Evolutionary conservation across 2,797 vertebrate species (phyloP).

Genomic region (Salarias fasciatus): DNA sequence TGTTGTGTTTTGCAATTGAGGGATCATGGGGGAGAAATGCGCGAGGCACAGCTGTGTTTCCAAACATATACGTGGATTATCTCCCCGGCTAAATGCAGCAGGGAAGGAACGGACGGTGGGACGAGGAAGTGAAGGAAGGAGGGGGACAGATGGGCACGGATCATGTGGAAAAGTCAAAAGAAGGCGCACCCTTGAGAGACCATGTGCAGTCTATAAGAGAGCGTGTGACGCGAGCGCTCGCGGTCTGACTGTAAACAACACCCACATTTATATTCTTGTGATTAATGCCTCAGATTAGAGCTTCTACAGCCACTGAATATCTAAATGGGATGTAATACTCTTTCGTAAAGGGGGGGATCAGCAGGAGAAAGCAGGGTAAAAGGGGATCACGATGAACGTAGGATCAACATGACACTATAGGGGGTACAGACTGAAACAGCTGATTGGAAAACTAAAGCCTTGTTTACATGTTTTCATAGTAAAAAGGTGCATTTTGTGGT

Average conservation of each 20-base stretch:
- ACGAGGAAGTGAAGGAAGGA: conserved; percentile 12
- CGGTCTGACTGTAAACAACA: conserved; percentile 39
- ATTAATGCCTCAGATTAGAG: conserved; percentile 59
- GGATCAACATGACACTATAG: conserved; percentile 29
- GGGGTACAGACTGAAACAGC: conserved; percentile 3
- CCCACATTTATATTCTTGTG: conserved; percentile 47
- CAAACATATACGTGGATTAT: conserved; percentile 76
- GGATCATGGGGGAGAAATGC: conserved; percentile 60
- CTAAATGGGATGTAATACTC: conserved; percentile 37
- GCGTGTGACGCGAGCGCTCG: conserved; percentile 41
- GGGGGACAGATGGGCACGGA: conserved; percentile 14
- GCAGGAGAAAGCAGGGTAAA: conserved; percentile 44
- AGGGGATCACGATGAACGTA: conserved; percentile 45
- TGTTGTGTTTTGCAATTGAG: conserved; percentile 42
- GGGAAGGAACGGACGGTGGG: conserved; percentile 34
- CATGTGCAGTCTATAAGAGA: conserved; percentile 41
- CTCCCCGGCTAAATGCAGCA: conserved; percentile 54
- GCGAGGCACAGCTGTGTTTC: conserved; percentile 72
- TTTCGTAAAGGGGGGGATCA: conserved; percentile 21
- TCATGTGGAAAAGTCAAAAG: conserved; percentile 40
- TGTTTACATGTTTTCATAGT: too few relatives aligned
- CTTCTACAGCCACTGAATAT: conserved; percentile 48
- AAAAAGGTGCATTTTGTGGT: too few relatives aligned
- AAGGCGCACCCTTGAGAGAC: conserved; percentile 43
- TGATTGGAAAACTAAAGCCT: not conserved